These are phyloP conservation scores for Poecile montanus DNA, from an alignment of 2,797 vertebrate species.

Conservation along the genomic window DNA sequence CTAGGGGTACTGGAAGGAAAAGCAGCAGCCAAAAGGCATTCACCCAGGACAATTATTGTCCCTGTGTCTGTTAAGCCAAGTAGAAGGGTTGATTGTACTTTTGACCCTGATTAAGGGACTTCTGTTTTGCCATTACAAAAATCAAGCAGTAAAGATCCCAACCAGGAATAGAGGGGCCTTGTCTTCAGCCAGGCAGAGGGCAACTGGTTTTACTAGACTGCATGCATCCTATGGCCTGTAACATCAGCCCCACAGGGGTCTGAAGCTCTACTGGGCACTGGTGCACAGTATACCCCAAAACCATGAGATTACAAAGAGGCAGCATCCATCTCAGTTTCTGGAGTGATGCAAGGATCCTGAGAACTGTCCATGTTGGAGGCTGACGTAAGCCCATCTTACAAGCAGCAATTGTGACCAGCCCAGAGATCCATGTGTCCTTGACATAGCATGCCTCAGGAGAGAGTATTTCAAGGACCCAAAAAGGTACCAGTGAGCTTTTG, in stretches of 20 bases:
- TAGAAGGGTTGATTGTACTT: not conserved
- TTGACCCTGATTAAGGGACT: not conserved
- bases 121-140: not conserved
- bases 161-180: not conserved
- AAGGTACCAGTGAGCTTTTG: not conserved
- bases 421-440: not conserved
- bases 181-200: not conserved
- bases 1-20: not conserved
- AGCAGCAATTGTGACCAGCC: not conserved
- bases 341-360: not conserved
- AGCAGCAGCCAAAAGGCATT: not conserved
- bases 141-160: not conserved
- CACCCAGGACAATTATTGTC: not conserved
- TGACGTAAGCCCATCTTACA: not conserved
- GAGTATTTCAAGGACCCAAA: not conserved
- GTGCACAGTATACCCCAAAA: not conserved
- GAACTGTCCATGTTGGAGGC: not conserved
- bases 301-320: not conserved
- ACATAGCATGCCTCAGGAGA: not conserved
- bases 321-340: not conserved
- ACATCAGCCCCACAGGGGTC: not conserved
- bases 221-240: accelerated
- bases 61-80: not conserved
- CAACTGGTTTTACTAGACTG: not conserved
- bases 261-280: not conserved